Conservation (phyloP, 2,888 invertebrate genomes). For the Stratiomys singularior region DNA sequence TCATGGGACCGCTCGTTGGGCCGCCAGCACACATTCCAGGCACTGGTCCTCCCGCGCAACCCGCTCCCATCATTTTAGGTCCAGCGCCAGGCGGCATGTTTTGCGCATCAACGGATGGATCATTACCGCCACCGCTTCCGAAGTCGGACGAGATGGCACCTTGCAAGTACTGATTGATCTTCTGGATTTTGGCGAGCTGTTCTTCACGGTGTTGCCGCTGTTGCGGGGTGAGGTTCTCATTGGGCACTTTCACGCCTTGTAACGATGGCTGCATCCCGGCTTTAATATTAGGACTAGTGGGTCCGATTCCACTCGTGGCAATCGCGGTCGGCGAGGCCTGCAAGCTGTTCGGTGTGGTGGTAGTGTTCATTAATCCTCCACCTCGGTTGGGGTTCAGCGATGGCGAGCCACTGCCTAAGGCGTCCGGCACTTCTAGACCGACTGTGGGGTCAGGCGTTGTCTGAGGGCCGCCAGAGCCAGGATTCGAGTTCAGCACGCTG, state of each 20-base stretch:
- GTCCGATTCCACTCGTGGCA: conserved; percentile 54
- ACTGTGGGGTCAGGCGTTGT: conserved; percentile 9
- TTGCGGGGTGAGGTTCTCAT: conserved; percentile 95
- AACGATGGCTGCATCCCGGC: conserved; percentile 70
- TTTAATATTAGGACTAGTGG: conserved; percentile 68
- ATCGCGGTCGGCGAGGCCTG: conserved; percentile 43
- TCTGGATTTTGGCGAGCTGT: conserved; percentile 86
- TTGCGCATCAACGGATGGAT: not conserved
- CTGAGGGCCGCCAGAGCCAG: not conserved
- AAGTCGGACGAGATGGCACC: conserved; percentile 55
- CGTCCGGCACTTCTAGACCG: conserved; percentile 49
- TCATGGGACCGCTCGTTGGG: conserved; percentile 11
- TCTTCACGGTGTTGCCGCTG: conserved; percentile 94
- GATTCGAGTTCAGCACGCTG: not conserved
- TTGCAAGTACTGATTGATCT: conserved; percentile 91
- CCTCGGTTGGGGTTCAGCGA: conserved; percentile 27
- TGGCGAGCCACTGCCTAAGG: conserved; percentile 51
- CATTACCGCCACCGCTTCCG: conserved; percentile 46
- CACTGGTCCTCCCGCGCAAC: conserved; percentile 13
- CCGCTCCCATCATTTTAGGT: conserved; percentile 5
- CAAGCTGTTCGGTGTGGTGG: conserved; percentile 29
- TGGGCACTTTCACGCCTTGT: conserved; percentile 89
- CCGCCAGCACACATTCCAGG: not conserved
- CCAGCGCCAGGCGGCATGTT: not conserved
- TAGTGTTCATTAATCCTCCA: conserved; percentile 16